Conservation (phyloP, 2,888 invertebrate genomes). For the Palloptera scutellata region DNA sequence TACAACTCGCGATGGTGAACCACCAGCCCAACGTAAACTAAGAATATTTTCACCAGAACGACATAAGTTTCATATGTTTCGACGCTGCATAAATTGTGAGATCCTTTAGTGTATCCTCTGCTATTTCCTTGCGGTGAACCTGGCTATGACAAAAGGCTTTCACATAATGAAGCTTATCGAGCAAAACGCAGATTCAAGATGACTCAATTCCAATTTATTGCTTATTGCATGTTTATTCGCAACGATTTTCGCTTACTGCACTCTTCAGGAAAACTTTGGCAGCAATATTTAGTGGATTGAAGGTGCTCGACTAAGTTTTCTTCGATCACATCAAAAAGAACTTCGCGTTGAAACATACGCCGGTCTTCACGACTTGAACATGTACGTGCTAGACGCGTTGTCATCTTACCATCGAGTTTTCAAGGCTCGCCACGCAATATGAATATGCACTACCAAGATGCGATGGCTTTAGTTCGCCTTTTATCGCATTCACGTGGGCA, state of each 20-base stretch:
- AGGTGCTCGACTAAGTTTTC: constrained; percentile 3
- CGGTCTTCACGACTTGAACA: constrained; percentile 7
- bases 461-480: constrained; percentile 18
- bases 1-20: constrained; percentile 17
- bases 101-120: constrained; percentile 26
- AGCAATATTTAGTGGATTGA: constrained; percentile 19
- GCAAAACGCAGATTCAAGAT: constrained; percentile 17
- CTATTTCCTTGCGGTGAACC: constrained; percentile 20
- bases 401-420: constrained; percentile 15
- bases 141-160: constrained; percentile 17
- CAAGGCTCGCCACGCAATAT: constrained; percentile 15
- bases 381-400: constrained; percentile 4
- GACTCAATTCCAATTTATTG: constrained; percentile 15
- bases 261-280: constrained; percentile 14
- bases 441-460: constrained; percentile 20
- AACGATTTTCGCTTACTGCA: constrained; percentile 17
- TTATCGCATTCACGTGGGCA: too few relatives aligned
- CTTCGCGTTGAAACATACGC: constrained; percentile 16
- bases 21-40: constrained; percentile 16
- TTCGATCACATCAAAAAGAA: constrained; percentile 4
- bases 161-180: constrained; percentile 16
- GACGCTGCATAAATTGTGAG: constrained; percentile 12
- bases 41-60: constrained; percentile 20
- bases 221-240: constrained; percentile 14
- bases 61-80: constrained; percentile 5